Evolutionary conservation across 92 coral and sea anemone species (phyloP).

Genomic region (Heliopora coerulea): DNA sequence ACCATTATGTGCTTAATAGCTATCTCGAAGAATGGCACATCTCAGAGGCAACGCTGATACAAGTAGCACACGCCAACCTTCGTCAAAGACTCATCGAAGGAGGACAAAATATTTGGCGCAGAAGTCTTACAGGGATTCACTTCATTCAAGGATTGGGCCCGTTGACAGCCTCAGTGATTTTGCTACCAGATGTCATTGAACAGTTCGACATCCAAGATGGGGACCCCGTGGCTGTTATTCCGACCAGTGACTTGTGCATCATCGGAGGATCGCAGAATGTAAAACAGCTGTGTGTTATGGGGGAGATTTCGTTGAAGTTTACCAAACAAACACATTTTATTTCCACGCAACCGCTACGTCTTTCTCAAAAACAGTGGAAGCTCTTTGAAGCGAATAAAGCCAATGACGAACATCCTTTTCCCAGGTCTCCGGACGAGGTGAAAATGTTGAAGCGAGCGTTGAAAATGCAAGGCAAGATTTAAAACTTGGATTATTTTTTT

Average conservation of each 20-base stretch:
- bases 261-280: conserved; percentile 76
- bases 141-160: conserved; percentile 70
- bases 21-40: conserved; percentile 80
- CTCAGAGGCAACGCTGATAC: conserved; percentile 63
- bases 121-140: conserved; percentile 74
- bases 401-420: conserved; percentile 70
- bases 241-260: conserved; percentile 79
- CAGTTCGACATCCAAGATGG: conserved; percentile 67
- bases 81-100: conserved; percentile 59
- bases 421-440: conserved; percentile 71
- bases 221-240: conserved; percentile 61
- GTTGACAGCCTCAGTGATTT: conserved; percentile 74
- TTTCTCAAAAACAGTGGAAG: conserved; percentile 55
- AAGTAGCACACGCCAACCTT: conserved; percentile 70
- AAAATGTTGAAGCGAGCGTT: conserved; percentile 53
- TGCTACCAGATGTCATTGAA: conserved; percentile 73
- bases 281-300: conserved; percentile 76
- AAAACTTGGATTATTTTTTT: too few species aligned
- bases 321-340: conserved; percentile 71
- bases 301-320: conserved; percentile 74
- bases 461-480: conserved; percentile 29
- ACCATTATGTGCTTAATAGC: conserved; percentile 68
- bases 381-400: conserved; percentile 68
- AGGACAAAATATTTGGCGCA: conserved; percentile 62
- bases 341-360: conserved; percentile 67